Percentiles rank a stretch among this genome's conserved stretches.
Evolutionary conservation across 2,888 invertebrate genomes (phyloP).

Genomic region (Gisinianus flammeolus): DNA sequence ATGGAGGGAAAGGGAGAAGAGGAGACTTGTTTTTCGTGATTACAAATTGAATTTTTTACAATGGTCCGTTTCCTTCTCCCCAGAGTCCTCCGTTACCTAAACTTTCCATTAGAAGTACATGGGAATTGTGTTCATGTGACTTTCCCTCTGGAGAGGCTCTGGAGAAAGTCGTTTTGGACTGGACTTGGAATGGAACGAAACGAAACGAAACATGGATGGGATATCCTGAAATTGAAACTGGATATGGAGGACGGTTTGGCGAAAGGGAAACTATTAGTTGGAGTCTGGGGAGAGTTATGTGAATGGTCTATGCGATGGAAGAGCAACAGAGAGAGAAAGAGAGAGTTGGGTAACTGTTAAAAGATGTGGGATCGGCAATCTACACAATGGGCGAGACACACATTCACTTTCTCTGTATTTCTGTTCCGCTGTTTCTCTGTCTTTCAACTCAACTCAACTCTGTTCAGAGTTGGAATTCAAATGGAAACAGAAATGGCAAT

Average conservation of each 20-base stretch:
- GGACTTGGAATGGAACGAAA: background rate
- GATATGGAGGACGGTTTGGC: too few species aligned
- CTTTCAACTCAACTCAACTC: background rate
- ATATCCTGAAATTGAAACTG: too few species aligned
- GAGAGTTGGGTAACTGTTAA: background rate
- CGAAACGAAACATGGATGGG: background rate
- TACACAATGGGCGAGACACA: too few species aligned
- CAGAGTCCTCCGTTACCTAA: background rate
- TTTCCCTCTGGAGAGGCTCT: too few species aligned
- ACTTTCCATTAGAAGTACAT: too few species aligned
- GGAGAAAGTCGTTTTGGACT: too few species aligned
- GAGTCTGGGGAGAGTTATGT: background rate
- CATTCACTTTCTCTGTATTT: too few species aligned
- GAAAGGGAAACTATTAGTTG: background rate
- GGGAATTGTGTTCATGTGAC: too few species aligned
- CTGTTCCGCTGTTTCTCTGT: background rate
- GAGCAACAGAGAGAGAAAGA: too few species aligned
- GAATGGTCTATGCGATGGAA: too few species aligned
- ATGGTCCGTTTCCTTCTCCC: background rate
- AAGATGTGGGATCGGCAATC: background rate
- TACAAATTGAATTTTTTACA: constrained; percentile 21
- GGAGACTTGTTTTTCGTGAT: constrained; percentile 2
- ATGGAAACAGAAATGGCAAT: background rate
- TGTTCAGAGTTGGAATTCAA: background rate
- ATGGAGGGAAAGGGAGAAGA: background rate